Evolutionary conservation across 2,113 vertebrate species (phyloP).

Genomic region (Peromyscus polionotus): DNA sequence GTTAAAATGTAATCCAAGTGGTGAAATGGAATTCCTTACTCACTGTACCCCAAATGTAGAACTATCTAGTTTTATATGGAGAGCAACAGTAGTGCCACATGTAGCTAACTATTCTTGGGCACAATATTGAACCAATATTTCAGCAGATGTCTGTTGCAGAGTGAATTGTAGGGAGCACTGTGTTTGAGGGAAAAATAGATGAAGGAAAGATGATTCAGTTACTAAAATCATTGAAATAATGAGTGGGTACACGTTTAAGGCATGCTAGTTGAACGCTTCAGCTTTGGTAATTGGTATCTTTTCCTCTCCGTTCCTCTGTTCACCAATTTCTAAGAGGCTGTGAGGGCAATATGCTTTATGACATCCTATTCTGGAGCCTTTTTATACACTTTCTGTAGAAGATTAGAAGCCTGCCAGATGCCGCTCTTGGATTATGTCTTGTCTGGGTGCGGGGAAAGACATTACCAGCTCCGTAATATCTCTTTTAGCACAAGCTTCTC

Average conservation of each 20-base stretch:
- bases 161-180: conserved; percentile 39
- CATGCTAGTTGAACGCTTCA: not conserved
- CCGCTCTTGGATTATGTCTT: not conserved
- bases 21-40: conserved; percentile 60
- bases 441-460: not conserved
- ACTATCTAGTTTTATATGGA: not conserved
- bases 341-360: conserved; percentile 6
- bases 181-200: conserved; percentile 29
- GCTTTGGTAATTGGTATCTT: not conserved
- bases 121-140: conserved; percentile 75
- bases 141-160: conserved; percentile 58
- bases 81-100: not conserved
- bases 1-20: conserved; percentile 67
- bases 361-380: conserved; percentile 29
- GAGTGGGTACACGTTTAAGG: conserved; percentile 5
- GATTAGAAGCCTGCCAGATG: conserved; percentile 55
- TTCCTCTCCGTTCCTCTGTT: not conserved
- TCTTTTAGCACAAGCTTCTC: not conserved
- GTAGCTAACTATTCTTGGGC: conserved; percentile 41
- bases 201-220: conserved; percentile 52
- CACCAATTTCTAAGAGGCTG: conserved; percentile 17
- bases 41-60: conserved; percentile 14
- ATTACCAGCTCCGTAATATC: not conserved
- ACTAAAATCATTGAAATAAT: conserved; percentile 71
- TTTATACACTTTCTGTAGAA: conserved; percentile 47